Base-by-base conservation (phyloP, 2,888 invertebrate species). In the Leucozona laternaria region DNA sequence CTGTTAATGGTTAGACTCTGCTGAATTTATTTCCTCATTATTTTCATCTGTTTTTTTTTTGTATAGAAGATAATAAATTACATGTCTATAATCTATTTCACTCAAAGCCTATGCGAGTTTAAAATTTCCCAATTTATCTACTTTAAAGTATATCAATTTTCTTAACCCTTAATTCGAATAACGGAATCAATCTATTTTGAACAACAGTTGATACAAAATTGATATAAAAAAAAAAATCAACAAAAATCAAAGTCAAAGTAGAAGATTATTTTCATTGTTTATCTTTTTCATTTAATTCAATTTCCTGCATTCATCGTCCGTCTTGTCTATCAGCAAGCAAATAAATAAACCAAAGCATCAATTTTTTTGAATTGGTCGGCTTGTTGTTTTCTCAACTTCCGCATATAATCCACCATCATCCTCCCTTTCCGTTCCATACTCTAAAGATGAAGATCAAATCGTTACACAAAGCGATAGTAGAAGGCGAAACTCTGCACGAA, bases 271-370 rank as follows among this genome's bases (percentile, higher is more conserved):
- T 81, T 50, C 40, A 50, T 62, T 68, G 45, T 62, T 70, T 68
- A 75, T 79, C 53, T 34, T 64, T 78, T 75, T 40, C 31, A 57
- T 83, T 81, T 83, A 48, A 83, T 83, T 83, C 68, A 83, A 79
- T 83, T 79, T 83, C 78, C 70, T 72, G 15, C 28, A 55, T 53
- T 62, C 53, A 53, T 77, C 55, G 55, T 81, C 64, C 71, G 70
- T 80, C 53, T 34, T 68, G 62, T 45, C 40, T 45, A 64, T 64
- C 62, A 64, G 17, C 20, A 25, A 50, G 11, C 20, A 66, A 66
- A 66, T 48, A 50, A 50, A 66, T 45, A 64, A 50, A 34, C 50
- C 13, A n/a, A 20, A 48, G 11, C 31, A 48, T 31, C 31, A 0
- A 17, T 50, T 17, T 28, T 17, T 50, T 34, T 17, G 34, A 20